Evolutionary conservation across 2,113 vertebrate species (phyloP).

Genomic region (Mustelus asterias): DNA sequence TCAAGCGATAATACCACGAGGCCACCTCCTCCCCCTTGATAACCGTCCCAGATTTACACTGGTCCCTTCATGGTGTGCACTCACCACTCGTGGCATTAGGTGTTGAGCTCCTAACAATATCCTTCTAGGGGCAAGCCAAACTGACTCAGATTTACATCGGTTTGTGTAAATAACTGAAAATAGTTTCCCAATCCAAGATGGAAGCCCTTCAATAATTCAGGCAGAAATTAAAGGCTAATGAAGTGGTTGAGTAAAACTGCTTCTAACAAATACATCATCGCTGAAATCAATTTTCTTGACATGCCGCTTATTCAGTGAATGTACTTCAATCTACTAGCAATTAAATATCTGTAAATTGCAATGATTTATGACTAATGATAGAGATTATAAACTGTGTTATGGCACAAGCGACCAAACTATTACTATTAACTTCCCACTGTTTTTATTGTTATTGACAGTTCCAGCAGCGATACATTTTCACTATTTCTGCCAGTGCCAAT

Average conservation of each 20-base stretch:
- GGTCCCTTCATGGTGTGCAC: not conserved
- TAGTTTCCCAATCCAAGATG: not conserved
- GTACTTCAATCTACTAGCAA: not conserved
- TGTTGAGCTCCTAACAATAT: not conserved
- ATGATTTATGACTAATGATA: not conserved
- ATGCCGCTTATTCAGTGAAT: not conserved
- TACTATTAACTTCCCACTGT: not conserved
- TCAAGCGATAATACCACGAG: too few species aligned
- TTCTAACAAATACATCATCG: not conserved
- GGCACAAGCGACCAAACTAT: not conserved
- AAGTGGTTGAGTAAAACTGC: not conserved
- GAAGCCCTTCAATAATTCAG: not conserved
- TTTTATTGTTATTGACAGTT: conserved; percentile 3
- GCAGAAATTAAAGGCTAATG: not conserved
- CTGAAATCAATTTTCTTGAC: not conserved
- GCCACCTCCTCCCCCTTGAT: too few species aligned
- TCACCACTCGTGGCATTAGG: not conserved
- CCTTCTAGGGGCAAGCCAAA: not conserved
- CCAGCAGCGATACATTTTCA: not conserved
- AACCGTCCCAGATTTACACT: not conserved
- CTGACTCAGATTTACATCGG: not conserved
- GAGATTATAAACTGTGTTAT: not conserved
- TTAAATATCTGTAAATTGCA: conserved; percentile 9
- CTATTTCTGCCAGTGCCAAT: not conserved
- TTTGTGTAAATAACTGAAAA: not conserved